Base-by-base conservation (phyloP, 2,797 vertebrate genomes). In the Rallus crepitans region DNA sequence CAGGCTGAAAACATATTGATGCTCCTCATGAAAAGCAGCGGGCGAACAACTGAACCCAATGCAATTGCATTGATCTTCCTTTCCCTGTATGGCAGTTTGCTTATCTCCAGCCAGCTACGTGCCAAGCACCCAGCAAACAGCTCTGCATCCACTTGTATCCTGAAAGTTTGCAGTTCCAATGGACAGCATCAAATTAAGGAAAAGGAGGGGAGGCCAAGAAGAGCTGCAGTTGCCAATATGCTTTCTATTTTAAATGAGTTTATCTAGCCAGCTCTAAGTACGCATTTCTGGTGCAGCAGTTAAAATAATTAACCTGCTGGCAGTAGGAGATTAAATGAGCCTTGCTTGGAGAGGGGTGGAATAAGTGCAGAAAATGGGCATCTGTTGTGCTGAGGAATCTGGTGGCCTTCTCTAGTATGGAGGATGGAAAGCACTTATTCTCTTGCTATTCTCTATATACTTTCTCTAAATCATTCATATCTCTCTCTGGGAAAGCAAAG, bases 281-380 rank as follows among this genome's bases (percentile, higher is more conserved):
- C 82, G 66, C 82, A 90, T 94, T 96, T 96, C 96, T 96, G 95
- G 89, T 95, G 57, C 93, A 94, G 94, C 94, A 77, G 94, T 91
- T 97, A 96, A 96, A 96, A 94, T 94, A 95, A 96, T 96, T 95
- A 97, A 94, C 87, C 73, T 86, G 94, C 82, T 94, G 94, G 83
- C 82, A 82, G 86, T 72, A 27, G 37, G n/a, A 3, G 55, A 30
- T 82, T 65, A 47, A 93, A 20, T 6, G 25, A 70, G 77, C 35
- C 45, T 85, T 66, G 60, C 47, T 57, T 31, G 57, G 35, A 19
- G 59, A 8, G 12, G 15, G 8, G 16, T 45, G 3, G 4, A 6
- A 11, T 48, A 39, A 47, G 31, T 21, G 24, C 73, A 95, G 66
- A 79, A 76, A 79, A 81, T 7, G 47, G 66, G 42, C 47, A 87